Evolutionary conservation across 2,113 vertebrate species (phyloP).

Genomic region (Cynoglossus semilaevis): DNA sequence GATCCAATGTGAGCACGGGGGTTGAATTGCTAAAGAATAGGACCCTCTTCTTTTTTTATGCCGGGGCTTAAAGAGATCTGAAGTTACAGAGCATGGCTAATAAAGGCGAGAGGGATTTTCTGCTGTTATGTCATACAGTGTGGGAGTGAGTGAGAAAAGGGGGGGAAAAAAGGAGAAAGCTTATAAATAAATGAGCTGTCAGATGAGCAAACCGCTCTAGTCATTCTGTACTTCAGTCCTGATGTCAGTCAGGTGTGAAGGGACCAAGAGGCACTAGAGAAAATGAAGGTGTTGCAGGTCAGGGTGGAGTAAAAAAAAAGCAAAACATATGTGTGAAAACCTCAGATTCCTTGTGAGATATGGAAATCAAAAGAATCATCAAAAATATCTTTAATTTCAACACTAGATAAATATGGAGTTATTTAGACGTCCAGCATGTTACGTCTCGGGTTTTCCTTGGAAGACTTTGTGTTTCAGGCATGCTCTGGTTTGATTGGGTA

Average conservation of each 20-base stretch:
- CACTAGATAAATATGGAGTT: no score
- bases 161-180: constrained; percentile 6
- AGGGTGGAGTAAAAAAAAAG: not conserved
- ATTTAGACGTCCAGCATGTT: no score
- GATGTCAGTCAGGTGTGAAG: constrained; percentile 41
- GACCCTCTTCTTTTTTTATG: constrained; percentile 29
- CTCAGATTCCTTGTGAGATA: no score
- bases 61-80: constrained; percentile 60
- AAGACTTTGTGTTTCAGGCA: no score
- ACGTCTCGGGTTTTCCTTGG: no score
- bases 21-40: constrained; percentile 58
- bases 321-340: no score
- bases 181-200: constrained; percentile 58
- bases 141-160: not conserved
- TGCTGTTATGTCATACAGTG: constrained; percentile 49
- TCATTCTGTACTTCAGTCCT: constrained; percentile 24
- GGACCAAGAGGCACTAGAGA: not conserved
- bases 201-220: constrained; percentile 38
- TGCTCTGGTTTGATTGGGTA: no score
- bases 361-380: no score
- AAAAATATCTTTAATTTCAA: no score
- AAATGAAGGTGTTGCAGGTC: constrained; percentile 14
- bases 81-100: constrained; percentile 48
- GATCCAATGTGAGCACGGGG: constrained; percentile 35
- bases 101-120: constrained; percentile 52